Conservation (phyloP, 1,140 invertebrate genomes). For the Danaus plexippus region DNA sequence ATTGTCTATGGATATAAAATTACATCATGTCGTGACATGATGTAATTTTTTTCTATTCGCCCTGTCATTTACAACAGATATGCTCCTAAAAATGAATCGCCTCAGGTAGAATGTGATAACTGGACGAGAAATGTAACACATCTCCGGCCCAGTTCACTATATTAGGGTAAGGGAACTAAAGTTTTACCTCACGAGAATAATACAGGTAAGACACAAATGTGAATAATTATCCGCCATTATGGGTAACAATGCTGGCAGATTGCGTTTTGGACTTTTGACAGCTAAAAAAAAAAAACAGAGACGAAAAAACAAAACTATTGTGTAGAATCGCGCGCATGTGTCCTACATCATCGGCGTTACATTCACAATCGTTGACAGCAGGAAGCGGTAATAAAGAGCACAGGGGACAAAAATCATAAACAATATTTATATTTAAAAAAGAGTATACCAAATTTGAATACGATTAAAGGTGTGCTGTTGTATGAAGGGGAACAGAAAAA, state of each 20-base stretch:
- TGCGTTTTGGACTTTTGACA: conserved; percentile 25
- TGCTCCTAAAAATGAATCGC: too few relatives aligned
- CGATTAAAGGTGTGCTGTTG: conserved; percentile 43
- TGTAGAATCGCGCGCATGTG: conserved; percentile 35
- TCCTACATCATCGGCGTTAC: conserved; percentile 44
- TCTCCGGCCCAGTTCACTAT: too few relatives aligned
- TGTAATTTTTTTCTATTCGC: neutral
- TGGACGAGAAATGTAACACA: too few relatives aligned
- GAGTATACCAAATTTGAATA: conserved; percentile 56
- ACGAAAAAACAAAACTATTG: conserved; percentile 26
- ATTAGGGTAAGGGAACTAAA: too few relatives aligned
- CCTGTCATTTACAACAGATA: too few relatives aligned
- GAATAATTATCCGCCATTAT: conserved; percentile 11
- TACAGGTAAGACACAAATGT: neutral
- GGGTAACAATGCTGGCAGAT: conserved; percentile 22
- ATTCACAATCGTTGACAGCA: conserved; percentile 56
- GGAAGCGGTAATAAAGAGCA: conserved; percentile 56
- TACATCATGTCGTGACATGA: neutral
- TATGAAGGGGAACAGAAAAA: conserved; percentile 34
- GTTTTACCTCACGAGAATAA: too few relatives aligned
- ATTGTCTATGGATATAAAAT: neutral
- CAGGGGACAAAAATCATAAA: conserved; percentile 53
- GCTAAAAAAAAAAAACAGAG: conserved; percentile 16
- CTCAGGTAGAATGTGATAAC: too few relatives aligned
- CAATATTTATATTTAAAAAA: conserved; percentile 57